Base-by-base conservation (phyloP, 2,888 invertebrate genomes). In the Tipula confusa region DNA sequence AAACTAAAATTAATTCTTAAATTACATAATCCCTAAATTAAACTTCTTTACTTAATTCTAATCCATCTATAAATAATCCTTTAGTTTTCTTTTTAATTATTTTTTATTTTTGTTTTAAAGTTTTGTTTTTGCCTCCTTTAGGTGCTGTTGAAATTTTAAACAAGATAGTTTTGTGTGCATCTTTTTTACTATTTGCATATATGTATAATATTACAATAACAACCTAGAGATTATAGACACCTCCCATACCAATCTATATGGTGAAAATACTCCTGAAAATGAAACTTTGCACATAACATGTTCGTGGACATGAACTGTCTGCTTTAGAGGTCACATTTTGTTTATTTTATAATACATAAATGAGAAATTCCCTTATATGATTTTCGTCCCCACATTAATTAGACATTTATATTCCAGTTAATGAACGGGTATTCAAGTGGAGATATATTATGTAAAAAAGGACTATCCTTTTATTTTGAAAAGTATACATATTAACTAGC, bases 1-100 rank as follows among this genome's bases (percentile, higher is more conserved):
- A 24, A 64, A 64, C 64, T 24, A 64, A 64, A 64, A 64, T 64
- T 64, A 64, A 64, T 64, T 64, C 64, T 64, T 64, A 64, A 64
- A 64, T 64, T 64, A 64, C 64, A 64, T 64, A 64, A 64, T 64
- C 64, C 64, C 24, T 64, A 64, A 64, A 64, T 64, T 64, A 64
- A 64, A 64, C 64, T 64, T 64, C 64, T 64, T 64, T 64, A 64
- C 64, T 64, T 64, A 64, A 64, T 64, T 64, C 64, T 64, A 64
- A 64, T 64, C 64, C 64, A 64, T 64, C 64, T 64, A 64, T 64
- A 64, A 64, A 64, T 64, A 64, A 64, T 24, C 64, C 64, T 64
- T 64, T 64, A 64, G 64, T 64, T 18, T 64, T 64, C 11, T 9
- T 64, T 18, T 64, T n/a, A n/a, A n/a, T n/a, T n/a, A n/a, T n/a